phyloP scores from a whole-genome alignment of 2,888 invertebrate genomes.

The Ferrisia virgata region DNA sequence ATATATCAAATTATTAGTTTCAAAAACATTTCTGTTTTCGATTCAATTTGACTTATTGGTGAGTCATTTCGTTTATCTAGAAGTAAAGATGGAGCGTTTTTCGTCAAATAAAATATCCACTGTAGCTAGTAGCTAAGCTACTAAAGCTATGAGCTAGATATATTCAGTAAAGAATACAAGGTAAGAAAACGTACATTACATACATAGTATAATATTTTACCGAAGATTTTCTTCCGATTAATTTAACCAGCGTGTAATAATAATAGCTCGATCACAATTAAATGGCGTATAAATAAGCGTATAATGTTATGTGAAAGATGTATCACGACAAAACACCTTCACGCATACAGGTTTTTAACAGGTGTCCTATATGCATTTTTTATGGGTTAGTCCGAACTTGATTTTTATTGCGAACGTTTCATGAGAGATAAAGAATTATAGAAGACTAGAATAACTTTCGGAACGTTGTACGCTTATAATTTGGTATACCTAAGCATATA shows the following conservation, averaged over 20 bases:
- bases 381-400: conserved; percentile 2
- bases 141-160: too few relatives aligned
- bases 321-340: conserved; percentile 4
- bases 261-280: not conserved
- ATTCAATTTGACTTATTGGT: too few relatives aligned
- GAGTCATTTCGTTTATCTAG: too few relatives aligned
- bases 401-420: conserved; percentile 20
- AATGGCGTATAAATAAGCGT: not conserved
- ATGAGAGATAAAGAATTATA: not conserved
- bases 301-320: not conserved
- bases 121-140: too few relatives aligned
- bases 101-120: too few relatives aligned
- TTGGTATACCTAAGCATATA: too few relatives aligned
- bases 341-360: conserved; percentile 21
- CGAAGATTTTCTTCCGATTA: not conserved
- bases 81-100: too few relatives aligned
- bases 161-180: too few relatives aligned
- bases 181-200: too few relatives aligned
- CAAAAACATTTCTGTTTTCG: too few relatives aligned
- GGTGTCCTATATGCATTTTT: conserved; percentile 26
- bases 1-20: too few relatives aligned
- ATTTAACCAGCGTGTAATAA: not conserved
- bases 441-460: not conserved
- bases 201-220: not conserved
- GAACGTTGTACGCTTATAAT: not conserved